Base-by-base conservation (phyloP, 2,888 invertebrate genomes). In the Tenthredo scrophulariae region DNA sequence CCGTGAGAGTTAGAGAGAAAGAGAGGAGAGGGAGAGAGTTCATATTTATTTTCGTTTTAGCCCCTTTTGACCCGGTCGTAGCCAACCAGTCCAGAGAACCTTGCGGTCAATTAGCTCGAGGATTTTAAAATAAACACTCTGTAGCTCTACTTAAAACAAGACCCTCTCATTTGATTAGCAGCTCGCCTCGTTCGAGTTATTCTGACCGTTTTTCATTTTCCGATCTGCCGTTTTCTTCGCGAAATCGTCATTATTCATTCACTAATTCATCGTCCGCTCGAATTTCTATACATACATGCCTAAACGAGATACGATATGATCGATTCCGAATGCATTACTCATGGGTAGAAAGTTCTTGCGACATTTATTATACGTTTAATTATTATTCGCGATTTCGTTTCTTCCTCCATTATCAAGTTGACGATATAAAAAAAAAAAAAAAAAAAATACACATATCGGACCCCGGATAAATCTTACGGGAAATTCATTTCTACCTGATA, bases 121-220 rank as follows among this genome's bases (percentile, higher is more conserved):
- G 89, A 91, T 91, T 90, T 89, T 90, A 90, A 91, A 91, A 90
- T 90, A 91, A 91, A 91, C 90, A 91, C 90, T 91, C 90, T 62
- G 83, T 46, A 83, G 29, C 67, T 83, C 50, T 83, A 83, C 83
- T 83, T 70, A 83, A 83, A 83, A 83, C 83, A 83, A 83, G 67
- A 83, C 67, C 83, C 80, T 67, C 62, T 70, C 83, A 50, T 83
- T 83, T 46, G 46, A 67, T 83, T 67, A 46, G 6, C 67, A 46
- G 6, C 67, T 13, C n/a, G 72, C 46, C 46, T 67, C 37, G 22
- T n/a, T 40, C n/a, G 15, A 26, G 22, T 62, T 37, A 37, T 37
- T 40, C 80, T 22, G 7, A 50, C 62, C 62, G 26, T 62, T n/a
- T 22, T 33, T 40, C 29, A 18, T 54, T 29, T 10, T 54, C 15